A percentile compares a stretch with the other conserved stretches of the same genome.
Evolutionary conservation across 2,888 invertebrate species (phyloP).

Genomic region (Antheraea yamamai): DNA sequence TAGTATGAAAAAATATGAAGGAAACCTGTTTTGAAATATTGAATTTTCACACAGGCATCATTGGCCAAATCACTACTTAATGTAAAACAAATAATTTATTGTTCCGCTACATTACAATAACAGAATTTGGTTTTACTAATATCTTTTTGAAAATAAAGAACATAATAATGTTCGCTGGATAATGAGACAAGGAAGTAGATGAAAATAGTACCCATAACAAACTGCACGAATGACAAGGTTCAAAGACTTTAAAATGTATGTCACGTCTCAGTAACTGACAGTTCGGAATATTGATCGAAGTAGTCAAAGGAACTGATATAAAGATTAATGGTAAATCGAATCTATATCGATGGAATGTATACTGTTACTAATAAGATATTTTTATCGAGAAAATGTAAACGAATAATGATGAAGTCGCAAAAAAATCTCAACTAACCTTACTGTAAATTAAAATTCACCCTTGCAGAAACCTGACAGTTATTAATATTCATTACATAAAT

Average conservation of each 20-base stretch:
- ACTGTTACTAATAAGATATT: neutral
- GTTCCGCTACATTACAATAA: no score
- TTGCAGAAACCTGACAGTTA: constrained; percentile 9
- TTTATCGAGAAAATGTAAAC: neutral
- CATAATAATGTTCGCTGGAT: no score
- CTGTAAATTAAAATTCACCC: constrained; percentile 5
- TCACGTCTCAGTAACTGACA: neutral
- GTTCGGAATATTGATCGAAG: neutral
- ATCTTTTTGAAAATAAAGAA: no score
- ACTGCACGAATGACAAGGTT: neutral
- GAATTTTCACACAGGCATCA: no score
- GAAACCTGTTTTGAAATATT: no score
- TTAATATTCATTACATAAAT: constrained; percentile 14
- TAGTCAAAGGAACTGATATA: neutral
- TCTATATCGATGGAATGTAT: neutral
- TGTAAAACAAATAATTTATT: no score
- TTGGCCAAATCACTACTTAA: no score
- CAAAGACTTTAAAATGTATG: neutral
- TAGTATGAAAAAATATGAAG: no score
- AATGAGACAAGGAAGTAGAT: neutral
- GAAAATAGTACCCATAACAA: neutral
- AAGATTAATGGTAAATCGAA: neutral
- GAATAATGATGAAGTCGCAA: neutral
- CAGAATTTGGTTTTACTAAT: no score
- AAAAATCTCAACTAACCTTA: neutral